These are phyloP conservation scores for Beris morrisii DNA, from an alignment of 2,888 invertebrate genomes.

Conservation along the genomic window DNA sequence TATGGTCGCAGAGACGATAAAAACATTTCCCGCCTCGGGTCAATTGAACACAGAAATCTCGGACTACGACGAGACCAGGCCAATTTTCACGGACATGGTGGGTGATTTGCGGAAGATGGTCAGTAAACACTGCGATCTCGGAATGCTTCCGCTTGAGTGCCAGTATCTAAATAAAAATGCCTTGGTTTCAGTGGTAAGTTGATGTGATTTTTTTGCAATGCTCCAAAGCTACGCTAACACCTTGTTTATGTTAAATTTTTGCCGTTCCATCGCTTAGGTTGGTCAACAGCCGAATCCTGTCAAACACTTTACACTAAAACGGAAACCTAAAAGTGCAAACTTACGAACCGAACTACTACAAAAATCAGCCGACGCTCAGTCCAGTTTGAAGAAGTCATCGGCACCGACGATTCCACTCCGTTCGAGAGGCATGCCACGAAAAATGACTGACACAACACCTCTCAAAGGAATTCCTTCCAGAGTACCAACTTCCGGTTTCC, in stretches of 20 bases:
- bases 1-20: constrained; percentile 93
- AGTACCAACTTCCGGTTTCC: constrained; percentile 68
- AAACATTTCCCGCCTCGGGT: constrained; percentile 87
- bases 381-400: constrained; percentile 83
- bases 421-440: constrained; percentile 86
- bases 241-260: too few relatives aligned
- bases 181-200: constrained; percentile 75
- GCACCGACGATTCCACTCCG: constrained; percentile 87
- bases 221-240: neutral
- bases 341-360: constrained; percentile 86
- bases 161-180: constrained; percentile 95
- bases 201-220: neutral
- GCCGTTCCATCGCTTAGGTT: constrained; percentile 58
- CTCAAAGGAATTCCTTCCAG: constrained; percentile 89
- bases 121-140: constrained; percentile 80
- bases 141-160: constrained; percentile 92
- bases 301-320: constrained; percentile 90
- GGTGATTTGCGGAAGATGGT: constrained; percentile 80
- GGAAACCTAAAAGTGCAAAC: constrained; percentile 93
- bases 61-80: constrained; percentile 85
- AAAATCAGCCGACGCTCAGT: constrained; percentile 88
- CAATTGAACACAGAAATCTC: constrained; percentile 86
- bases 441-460: constrained; percentile 96
- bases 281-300: constrained; percentile 80
- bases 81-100: constrained; percentile 87